Evolutionary conservation across 2,797 vertebrate genomes (phyloP), one percentile per base, ranked within the genome.

Genomic region (Lepilemur septentrionalis): DNA sequence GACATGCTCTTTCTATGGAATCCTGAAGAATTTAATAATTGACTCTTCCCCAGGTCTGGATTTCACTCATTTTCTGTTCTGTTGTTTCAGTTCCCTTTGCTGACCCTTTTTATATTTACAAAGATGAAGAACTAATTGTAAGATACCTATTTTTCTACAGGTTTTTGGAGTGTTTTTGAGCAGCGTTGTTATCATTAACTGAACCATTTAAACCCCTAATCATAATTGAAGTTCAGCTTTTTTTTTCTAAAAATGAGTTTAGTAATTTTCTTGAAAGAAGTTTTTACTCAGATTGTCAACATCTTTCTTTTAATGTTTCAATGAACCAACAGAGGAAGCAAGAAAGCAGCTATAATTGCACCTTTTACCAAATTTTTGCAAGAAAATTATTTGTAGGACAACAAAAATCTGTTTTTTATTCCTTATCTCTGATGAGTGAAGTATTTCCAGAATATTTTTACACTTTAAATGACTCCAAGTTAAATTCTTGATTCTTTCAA

Each of bases 401-500:
- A 59, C 13, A 65, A 87, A 72, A 50, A 43, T n/a, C 25, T 25
- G n/a, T 73, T 67, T 95, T 88, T 30, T 20, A 59, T 5, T 88
- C 35, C 22, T 67, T 89, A 76, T 95, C 41, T 43, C 13, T 81
- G n/a, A 85, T 90, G 5, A 93, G 83, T 93, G n/a, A 93, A 73
- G 48, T 91, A 91, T 93, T 95, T 95, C 50, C 50, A 81, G 82
- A 93, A 30, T 70, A 69, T 61, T 67, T 5, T 93, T 89, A 82
- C 4, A 94, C 57, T 72, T 55, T 72, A 94, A 96, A 63, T 89
- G 83, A 8, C 28, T 87, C 52, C 46, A 65, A 82, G 55, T 65
- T 69, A 46, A 95, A 85, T 95, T 95, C 63, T 84, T 90, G 15
- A 41, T 81, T 87, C n/a, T 96, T 96, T 80, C 32, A 87, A 73